Evolutionary conservation across 2,113 vertebrate species (phyloP), one percentile per base, ranked within the genome.

Genomic region (Dasypus novemcinctus): DNA sequence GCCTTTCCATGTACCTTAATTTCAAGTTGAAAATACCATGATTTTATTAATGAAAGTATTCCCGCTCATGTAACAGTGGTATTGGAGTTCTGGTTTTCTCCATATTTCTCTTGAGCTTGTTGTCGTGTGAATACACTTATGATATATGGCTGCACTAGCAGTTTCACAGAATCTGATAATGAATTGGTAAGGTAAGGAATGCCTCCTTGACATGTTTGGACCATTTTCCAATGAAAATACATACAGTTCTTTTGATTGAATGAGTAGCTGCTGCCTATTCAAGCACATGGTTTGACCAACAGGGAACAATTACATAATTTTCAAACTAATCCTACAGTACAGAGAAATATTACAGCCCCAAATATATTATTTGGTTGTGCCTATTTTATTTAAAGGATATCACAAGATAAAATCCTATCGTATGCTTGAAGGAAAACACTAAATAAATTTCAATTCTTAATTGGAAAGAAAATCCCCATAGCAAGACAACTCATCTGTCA

Each of bases 381-480:
- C 7, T 43, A n/a, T 38, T 76, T 82, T 64, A 80, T 46, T 93
- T 79, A 93, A 43, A n/a, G 31, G 31, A 23, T 75, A 33, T 86
- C 75, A 85, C 0, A 68, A 63, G n/a, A 87, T 6, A 54, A 7
- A 20, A 94, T 46, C n/a, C 41, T 71, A 82, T 68, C 38, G 69
- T 46, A 49, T 23, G 68, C 49, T 72, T 10, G 12, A 84, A 61
- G 36, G 79, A 79, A 79, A 43, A 64, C 21, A 41, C 10, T 78
- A 76, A 87, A 82, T 41, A 78, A 52, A 94, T 61, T 91, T 78
- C 38, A 54, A 1, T 38, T 84, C 72, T 84, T 49, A 96, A 25
- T 23, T 89, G 41, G 29, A 83, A 96, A 72, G 1, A 76, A 92
- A 92, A 96, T 92, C 87, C 38, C 63, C 23, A 8, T 9, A 79